Evolutionary conservation across 1,140 invertebrate species (phyloP).

Genomic region (Helicoverpa armigera): DNA sequence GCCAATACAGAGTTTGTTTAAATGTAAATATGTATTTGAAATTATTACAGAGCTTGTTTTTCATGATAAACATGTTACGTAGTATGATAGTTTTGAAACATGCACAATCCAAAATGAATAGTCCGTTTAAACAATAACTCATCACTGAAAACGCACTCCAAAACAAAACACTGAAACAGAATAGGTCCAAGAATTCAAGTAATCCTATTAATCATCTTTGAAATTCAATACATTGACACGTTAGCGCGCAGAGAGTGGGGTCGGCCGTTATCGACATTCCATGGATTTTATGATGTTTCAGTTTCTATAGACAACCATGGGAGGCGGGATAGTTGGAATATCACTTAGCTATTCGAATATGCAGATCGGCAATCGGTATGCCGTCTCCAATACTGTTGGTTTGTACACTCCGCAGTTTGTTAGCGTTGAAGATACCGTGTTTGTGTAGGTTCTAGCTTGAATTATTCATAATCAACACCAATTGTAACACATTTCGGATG

Average conservation of each 20-base stretch:
- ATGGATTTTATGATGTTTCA: constrained; percentile 82
- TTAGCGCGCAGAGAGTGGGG: constrained; percentile 56
- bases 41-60: too few species aligned
- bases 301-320: constrained; percentile 73
- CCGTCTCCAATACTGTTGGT: constrained; percentile 62
- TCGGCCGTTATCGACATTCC: constrained; percentile 77
- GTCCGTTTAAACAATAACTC: too few species aligned
- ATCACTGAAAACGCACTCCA: constrained; percentile 15
- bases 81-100: too few species aligned
- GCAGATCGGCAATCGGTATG: constrained; percentile 76
- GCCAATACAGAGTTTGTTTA: too few species aligned
- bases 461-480: constrained; percentile 60
- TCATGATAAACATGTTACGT: too few species aligned
- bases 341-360: constrained; percentile 79
- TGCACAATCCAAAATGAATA: too few species aligned
- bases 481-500: constrained; percentile 18
- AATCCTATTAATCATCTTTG: constrained; percentile 82
- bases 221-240: constrained; percentile 84
- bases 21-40: too few species aligned
- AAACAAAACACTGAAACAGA: constrained; percentile 53
- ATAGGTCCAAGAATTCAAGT: constrained; percentile 70
- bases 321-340: constrained; percentile 74
- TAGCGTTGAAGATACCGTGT: constrained; percentile 58
- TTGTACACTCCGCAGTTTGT: constrained; percentile 67
- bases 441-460: constrained; percentile 63